Evolutionary conservation across 2,888 invertebrate genomes (phyloP), one percentile per base, ranked within the genome.

Genomic region (Nymphalis polychloros): DNA sequence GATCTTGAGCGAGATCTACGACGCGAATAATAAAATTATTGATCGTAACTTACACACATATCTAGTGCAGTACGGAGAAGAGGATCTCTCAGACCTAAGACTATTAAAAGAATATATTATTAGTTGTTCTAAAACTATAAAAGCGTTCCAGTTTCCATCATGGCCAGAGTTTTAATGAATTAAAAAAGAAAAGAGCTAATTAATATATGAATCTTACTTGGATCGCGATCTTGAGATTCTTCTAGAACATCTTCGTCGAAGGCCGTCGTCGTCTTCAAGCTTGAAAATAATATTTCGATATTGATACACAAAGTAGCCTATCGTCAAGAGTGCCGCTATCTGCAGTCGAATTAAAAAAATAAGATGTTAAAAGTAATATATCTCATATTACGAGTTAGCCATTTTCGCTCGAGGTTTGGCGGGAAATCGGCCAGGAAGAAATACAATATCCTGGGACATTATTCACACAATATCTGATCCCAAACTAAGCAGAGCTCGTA

Each of bases 221-320:
- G 87, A 87, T 0, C 83, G 77, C 6, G 55, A 55, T 31, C 55
- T 55, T 27, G 55, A 55, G 5, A 70, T 66, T 20, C 81, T 50
- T 19, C 64, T 63, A 74, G 5, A 61, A 8, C 31, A 72, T 19
- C 71, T 72, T 0, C 41, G 64, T 19, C 72, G 67, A 0, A 75
- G 67, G 0, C 74, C 74, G 0, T 74, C 77, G 0, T 73, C 71
- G 0, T 63, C 67, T 31, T 78, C 81, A 8, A 53, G 27, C 19
- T 72, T 77, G 72, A 79, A 79, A 1, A 85, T 41, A 0, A 76
- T 19, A 0, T 74, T 80, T 75, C 84, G 82, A 76, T 84, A 86
- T 72, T 88, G 87, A 75, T 87, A 89, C 7, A 77, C 63, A n/a
- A 89, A 66, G 76, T 87, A 89, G 2, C 74, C 50, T 0, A 84